These are phyloP conservation scores for Apostichopus leukothele DNA, from an alignment of 53 echinoderm and acorn worm genomes.

Conservation along the genomic window DNA sequence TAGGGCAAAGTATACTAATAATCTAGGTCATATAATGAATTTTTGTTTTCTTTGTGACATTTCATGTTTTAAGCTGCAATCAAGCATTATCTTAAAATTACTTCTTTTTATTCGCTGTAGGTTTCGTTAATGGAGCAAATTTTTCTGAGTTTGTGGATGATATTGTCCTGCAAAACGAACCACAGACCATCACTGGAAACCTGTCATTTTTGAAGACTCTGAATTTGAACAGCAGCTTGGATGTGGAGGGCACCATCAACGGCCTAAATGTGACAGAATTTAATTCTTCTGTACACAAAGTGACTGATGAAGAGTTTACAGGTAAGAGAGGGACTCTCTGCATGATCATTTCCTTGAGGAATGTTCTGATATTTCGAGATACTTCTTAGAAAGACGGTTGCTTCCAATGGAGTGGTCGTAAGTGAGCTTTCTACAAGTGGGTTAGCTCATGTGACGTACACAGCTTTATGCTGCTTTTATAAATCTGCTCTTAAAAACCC, in stretches of 20 bases:
- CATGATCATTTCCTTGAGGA: not conserved
- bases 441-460: no score
- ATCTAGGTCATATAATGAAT: no score
- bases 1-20: no score
- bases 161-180: constrained; percentile 53
- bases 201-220: constrained; percentile 20
- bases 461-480: no score
- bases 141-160: constrained; percentile 45
- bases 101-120: not conserved
- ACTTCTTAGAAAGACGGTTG: no score
- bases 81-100: no score
- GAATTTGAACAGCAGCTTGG: constrained; percentile 18
- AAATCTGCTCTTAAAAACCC: no score
- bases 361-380: no score
- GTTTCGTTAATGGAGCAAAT: constrained; percentile 32
- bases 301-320: constrained; percentile 18
- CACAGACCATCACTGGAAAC: constrained; percentile 65
- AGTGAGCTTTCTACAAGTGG: no score
- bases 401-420: no score
- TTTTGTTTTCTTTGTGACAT: no score
- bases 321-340: not conserved
- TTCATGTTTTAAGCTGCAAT: no score
- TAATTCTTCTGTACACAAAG: constrained; percentile 21
- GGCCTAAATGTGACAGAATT: constrained; percentile 15
- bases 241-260: constrained; percentile 2